Percentiles rank a stretch among this genome's conserved stretches.
Conservation (phyloP, 1,140 invertebrate species). For the Aplysia californica region DNA sequence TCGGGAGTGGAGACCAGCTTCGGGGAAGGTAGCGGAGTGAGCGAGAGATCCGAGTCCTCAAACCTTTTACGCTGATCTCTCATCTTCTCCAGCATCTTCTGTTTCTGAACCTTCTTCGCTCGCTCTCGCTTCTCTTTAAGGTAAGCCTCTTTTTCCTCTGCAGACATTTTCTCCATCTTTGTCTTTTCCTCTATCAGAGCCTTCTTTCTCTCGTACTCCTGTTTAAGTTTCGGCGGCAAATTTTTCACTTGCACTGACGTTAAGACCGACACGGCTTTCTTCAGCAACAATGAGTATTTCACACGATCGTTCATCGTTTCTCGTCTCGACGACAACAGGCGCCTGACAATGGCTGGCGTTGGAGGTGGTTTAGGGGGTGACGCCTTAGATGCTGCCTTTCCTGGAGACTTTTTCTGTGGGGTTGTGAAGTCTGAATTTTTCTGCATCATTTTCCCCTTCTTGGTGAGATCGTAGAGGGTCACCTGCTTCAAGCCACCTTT, state of each 20-base stretch:
- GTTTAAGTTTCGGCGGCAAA: slow-evolving; percentile 49
- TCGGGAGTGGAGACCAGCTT: slow-evolving; percentile 63
- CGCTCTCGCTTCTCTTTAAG: slow-evolving; percentile 50
- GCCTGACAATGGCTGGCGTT: slow-evolving; percentile 41
- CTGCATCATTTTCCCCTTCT: slow-evolving; percentile 47
- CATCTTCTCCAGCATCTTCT: slow-evolving; percentile 30
- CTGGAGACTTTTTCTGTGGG: slow-evolving; percentile 35
- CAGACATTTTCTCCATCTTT: slow-evolving; percentile 60
- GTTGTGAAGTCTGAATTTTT: slow-evolving; percentile 28
- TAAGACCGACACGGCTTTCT: slow-evolving; percentile 52
- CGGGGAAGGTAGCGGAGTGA: slow-evolving; percentile 58
- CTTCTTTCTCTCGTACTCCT: slow-evolving; percentile 48
- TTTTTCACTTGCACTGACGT: slow-evolving; percentile 50
- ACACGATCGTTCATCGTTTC: slow-evolving; percentile 39
- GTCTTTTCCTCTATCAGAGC: slow-evolving; percentile 53
- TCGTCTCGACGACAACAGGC: neutral
- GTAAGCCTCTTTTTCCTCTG: slow-evolving; percentile 54
- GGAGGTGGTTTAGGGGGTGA: slow-evolving; percentile 35
- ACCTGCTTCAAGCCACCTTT: slow-evolving; percentile 61
- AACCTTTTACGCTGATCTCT: slow-evolving; percentile 36
- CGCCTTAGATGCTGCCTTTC: slow-evolving; percentile 35
- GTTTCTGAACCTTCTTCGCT: slow-evolving; percentile 36
- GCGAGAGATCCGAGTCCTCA: slow-evolving; percentile 58
- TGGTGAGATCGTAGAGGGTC: slow-evolving; percentile 62
- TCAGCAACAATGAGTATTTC: slow-evolving; percentile 47